Base-by-base conservation (phyloP, 1,140 invertebrate species). In the Drosophila jambulina region DNA sequence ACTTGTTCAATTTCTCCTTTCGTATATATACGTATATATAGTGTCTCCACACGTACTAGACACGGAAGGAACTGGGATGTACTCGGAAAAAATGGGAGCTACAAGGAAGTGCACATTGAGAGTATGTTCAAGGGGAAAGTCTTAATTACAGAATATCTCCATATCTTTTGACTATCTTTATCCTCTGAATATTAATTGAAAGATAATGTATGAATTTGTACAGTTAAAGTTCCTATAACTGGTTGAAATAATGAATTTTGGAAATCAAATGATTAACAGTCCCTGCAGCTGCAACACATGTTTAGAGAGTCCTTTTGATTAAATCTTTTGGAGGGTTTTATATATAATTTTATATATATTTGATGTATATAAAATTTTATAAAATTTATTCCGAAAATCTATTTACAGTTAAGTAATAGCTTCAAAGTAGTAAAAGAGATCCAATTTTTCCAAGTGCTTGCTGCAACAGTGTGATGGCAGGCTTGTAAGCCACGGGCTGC, bases 1-100 rank as follows among this genome's bases (percentile, higher is more conserved):
- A 88, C 84, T 90, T 88, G 84, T 88, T 88, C 85, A 90, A 90
- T 90, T 90, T 88, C 77, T 80, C 78, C 62, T 59, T 76, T 80
- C 79, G 48, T 43, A 68, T 76, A 36, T 43, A 65, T 70, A 86
- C 70, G 25, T 59, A 51, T 77, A 56, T 68, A 36, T 29, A 42
- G 46, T 83, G 70, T 67, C 58, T 54, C 45, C 45, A 45, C 42
- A 65, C 59, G 32, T 68, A 60, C 62, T 40, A 68, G 62, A 76
- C 42, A 58, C 74, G 56, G 48, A 77, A 58, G 49, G 25, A 43
- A 17, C 54, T 21, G 29, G 57, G 40, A 17, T 45, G 6, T 21
- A 63, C 49, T 42, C 2, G 19, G 19, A 23, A 38, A 40, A 48
- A 19, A 19, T 27, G 1, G 23, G 10, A 49, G 25, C 13, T 25